phyloP scores from a whole-genome alignment of 35 echinoderm and acorn worm genomes.

The Holothuria glaberrima region DNA sequence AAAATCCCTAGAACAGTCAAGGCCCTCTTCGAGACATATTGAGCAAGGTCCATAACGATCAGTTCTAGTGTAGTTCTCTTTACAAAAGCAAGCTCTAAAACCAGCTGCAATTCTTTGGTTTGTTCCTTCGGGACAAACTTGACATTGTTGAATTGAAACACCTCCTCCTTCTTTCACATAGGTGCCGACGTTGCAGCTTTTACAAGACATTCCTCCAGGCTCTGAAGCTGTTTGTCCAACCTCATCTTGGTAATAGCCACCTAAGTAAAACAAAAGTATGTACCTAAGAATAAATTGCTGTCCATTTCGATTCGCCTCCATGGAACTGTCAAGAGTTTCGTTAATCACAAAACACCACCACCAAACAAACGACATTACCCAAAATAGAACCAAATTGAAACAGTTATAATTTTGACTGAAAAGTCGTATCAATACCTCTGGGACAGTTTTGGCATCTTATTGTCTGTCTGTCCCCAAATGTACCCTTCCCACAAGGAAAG shows the following conservation, averaged over 20 bases:
- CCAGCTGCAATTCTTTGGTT: slow-evolving; percentile 25
- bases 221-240: slow-evolving; percentile 12
- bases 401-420: too few relatives aligned
- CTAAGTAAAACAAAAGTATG: too few relatives aligned
- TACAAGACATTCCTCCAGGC: background rate
- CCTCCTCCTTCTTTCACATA: background rate
- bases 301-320: too few relatives aligned
- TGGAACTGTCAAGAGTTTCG: too few relatives aligned
- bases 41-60: slow-evolving; percentile 45
- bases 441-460: background rate
- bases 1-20: slow-evolving; percentile 27
- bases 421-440: too few relatives aligned
- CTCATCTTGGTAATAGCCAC: slow-evolving; percentile 56
- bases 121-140: slow-evolving; percentile 57
- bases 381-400: too few relatives aligned
- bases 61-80: slow-evolving; percentile 5
- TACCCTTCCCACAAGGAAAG: background rate
- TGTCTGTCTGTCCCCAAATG: background rate
- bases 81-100: slow-evolving; percentile 54
- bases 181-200: slow-evolving; percentile 53
- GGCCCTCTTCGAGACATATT: too few relatives aligned
- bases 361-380: too few relatives aligned
- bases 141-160: background rate
- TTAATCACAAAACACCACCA: too few relatives aligned
- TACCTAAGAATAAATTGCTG: too few relatives aligned